A percentile compares a stretch with the other conserved stretches of the same genome.
Conservation (phyloP, 2,888 invertebrate species). For the Euplexia lucipara region DNA sequence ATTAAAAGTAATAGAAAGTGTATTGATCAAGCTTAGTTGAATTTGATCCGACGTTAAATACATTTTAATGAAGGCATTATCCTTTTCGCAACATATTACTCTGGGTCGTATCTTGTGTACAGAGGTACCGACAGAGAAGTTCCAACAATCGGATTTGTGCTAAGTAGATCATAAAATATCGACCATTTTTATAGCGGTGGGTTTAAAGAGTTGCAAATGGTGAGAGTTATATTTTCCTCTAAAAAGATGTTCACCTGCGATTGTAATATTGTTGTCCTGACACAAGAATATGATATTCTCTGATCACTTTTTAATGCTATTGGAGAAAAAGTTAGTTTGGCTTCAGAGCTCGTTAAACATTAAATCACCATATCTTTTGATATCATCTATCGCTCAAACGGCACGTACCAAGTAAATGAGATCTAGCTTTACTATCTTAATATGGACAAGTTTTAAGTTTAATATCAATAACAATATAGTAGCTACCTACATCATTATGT, state of each 20-base stretch:
- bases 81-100: slow-evolving; percentile 71
- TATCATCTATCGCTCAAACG: slow-evolving; percentile 22
- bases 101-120: slow-evolving; percentile 63
- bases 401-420: slow-evolving; percentile 30
- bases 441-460: slow-evolving; percentile 10
- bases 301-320: not conserved
- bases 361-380: slow-evolving; percentile 13
- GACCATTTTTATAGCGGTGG: slow-evolving; percentile 64
- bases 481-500: not conserved
- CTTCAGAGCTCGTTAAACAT: not conserved
- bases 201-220: slow-evolving; percentile 56
- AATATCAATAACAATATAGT: not conserved
- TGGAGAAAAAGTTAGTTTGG: not conserved
- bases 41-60: slow-evolving; percentile 79
- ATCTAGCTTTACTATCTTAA: slow-evolving; percentile 31
- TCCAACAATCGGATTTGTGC: slow-evolving; percentile 81
- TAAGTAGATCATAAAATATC: slow-evolving; percentile 86
- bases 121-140: slow-evolving; percentile 70
- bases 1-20: slow-evolving; percentile 73
- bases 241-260: slow-evolving; percentile 50
- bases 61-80: slow-evolving; percentile 77
- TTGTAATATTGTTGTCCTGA: not conserved
- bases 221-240: slow-evolving; percentile 67
- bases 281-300: not conserved
- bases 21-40: slow-evolving; percentile 78